Base-by-base conservation (phyloP, 2,113 vertebrate genomes). In the Psammodynastes pulverulentus region DNA sequence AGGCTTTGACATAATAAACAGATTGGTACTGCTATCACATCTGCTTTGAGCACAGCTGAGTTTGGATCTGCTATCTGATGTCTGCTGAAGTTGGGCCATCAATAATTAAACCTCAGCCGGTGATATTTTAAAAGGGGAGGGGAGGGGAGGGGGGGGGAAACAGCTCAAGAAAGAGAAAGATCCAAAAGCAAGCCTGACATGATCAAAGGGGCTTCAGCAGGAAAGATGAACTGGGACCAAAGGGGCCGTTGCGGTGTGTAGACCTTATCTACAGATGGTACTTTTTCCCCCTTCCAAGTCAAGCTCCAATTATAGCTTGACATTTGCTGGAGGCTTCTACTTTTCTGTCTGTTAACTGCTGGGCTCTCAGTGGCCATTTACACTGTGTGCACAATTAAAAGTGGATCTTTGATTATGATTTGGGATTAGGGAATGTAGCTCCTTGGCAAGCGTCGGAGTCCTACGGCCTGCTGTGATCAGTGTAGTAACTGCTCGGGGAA, bases 281-380 rank as follows among this genome's bases (percentile, higher is more conserved):
- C 51, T 87, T 87, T 23, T 51, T 26, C 79, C 62, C 29, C 29
- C 62, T 5, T 7, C 62, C 51, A 89, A 93, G 87, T 79, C n/a
- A 89, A 86, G 72, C 46, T 93, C 53, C 54, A 93, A 93, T 91
- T 89, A 93, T 26, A 13, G 46, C 9, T 48, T 89, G 90, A 91
- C 92, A 93, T 91, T 93, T 91, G 92, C 92, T 48, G 53, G 86
- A 89, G 90, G 87, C 90, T 67, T 1, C 0, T 24, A 84, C 51
- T 85, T 62, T 62, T 85, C 84, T 45, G 58, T 56, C 91, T 62
- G 17, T 91, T 84, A 62, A 89, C 90, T 86, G 90, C 92, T 89
- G 90, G 53, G 90, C n/a, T 91, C 91, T 92, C 86, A 34, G 7
- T 67, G 89, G 48, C 84, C 88, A 26, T 85, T 90, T 87, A 89